Conservation (phyloP, 2,113 vertebrate genomes). For the Lamprotornis superbus region DNA sequence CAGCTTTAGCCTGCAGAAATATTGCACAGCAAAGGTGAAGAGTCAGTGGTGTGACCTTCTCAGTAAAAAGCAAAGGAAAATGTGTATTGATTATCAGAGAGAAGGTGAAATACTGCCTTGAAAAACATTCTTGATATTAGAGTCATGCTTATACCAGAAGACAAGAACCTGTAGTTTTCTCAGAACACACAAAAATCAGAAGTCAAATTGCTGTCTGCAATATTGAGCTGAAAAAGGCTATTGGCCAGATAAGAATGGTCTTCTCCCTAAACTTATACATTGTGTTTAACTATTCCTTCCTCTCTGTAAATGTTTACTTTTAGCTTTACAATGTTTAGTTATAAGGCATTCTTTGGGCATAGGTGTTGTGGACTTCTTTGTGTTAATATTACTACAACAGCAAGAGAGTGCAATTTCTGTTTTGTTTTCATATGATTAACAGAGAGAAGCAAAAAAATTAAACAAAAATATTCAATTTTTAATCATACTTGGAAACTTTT, state of each 20-base stretch:
- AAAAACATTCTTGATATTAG: not conserved
- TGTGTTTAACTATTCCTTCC: not conserved
- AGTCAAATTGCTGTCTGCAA: accelerated
- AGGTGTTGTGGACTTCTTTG: not conserved
- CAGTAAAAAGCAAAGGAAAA: not conserved
- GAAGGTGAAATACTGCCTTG: not conserved
- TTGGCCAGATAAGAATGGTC: not conserved
- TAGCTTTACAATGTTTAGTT: not conserved
- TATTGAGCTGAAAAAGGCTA: not conserved
- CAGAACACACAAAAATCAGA: not conserved
- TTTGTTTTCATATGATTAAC: not conserved
- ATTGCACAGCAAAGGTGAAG: not conserved
- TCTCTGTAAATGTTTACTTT: not conserved
- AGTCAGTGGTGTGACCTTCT: not conserved
- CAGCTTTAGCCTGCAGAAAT: not conserved
- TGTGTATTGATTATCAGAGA: not conserved
- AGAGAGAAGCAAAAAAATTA: not conserved
- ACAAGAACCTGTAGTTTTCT: not conserved
- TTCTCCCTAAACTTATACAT: not conserved
- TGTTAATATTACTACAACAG: not conserved
- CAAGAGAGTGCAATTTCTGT: not conserved
- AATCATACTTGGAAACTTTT: not conserved
- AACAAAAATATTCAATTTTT: not conserved
- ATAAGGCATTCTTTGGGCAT: not conserved
- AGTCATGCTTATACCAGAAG: not conserved